Evolutionary conservation across 2,888 invertebrate species (phyloP).

Genomic region (Melinaea menophilus): DNA sequence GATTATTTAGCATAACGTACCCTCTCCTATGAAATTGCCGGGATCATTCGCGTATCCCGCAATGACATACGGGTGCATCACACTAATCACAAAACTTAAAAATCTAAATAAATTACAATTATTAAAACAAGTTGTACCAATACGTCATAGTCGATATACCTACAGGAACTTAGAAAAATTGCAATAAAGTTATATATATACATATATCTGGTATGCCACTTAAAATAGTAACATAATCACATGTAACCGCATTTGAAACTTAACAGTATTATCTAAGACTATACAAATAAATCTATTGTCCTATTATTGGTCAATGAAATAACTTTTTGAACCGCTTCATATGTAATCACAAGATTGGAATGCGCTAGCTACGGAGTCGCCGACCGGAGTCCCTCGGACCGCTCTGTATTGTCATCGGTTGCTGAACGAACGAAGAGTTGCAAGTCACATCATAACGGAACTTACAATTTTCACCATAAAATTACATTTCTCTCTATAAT

Average conservation of each 20-base stretch:
- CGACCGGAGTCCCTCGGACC: background rate
- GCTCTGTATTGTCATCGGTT: background rate
- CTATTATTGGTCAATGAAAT: conserved; percentile 59
- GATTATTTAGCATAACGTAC: conserved; percentile 62
- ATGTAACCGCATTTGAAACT: conserved; percentile 54
- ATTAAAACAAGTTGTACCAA: conserved; percentile 76
- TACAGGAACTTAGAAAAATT: conserved; percentile 78
- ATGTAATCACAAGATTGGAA: conserved; percentile 62
- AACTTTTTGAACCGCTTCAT: conserved; percentile 52
- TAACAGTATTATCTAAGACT: conserved; percentile 56
- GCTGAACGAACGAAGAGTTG: conserved; percentile 24
- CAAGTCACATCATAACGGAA: conserved; percentile 76
- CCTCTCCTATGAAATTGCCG: conserved; percentile 26
- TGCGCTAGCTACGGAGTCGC: conserved; percentile 63
- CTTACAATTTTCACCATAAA: conserved; percentile 79
- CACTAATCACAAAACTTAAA: conserved; percentile 53
- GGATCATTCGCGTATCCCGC: conserved; percentile 26
- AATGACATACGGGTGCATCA: conserved; percentile 45
- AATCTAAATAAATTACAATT: conserved; percentile 72
- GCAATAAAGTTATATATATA: conserved; percentile 77
- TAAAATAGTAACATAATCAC: conserved; percentile 61
- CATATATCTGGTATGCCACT: conserved; percentile 64
- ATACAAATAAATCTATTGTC: conserved; percentile 58
- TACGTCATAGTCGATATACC: conserved; percentile 75
- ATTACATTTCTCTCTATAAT: conserved; percentile 61